Evolutionary conservation across 2,113 vertebrate species (phyloP).

Genomic region (Daphoenositta chrysoptera): DNA sequence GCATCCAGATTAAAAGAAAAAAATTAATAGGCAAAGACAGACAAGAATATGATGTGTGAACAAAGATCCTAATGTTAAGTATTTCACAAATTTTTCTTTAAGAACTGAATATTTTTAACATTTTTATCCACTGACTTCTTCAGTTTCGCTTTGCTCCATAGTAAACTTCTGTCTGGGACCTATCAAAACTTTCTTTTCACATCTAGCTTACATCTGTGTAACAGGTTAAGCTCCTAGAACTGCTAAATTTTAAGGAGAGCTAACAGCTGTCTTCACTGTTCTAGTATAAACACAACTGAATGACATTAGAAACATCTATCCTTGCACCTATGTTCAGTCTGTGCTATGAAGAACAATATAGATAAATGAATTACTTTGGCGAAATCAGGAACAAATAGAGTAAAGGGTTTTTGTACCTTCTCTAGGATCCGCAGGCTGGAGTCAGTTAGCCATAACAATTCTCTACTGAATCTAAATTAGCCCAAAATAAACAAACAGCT

Average conservation of each 20-base stretch:
- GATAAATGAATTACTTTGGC: background rate
- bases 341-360: background rate
- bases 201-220: background rate
- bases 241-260: background rate
- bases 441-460: background rate
- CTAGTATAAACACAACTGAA: background rate
- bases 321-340: background rate
- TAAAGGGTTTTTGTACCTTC: background rate
- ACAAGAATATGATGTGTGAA: background rate
- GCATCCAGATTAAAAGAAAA: background rate
- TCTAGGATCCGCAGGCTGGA: background rate
- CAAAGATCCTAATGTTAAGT: background rate
- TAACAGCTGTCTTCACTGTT: background rate
- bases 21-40: background rate
- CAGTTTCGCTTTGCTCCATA: background rate
- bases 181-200: background rate
- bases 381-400: background rate
- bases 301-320: background rate
- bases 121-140: background rate
- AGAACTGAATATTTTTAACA: background rate
- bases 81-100: background rate
- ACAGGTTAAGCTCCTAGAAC: background rate
- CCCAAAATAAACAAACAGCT: background rate
- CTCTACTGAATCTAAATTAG: background rate
- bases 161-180: background rate